These are phyloP conservation scores for Gymnopithys bicolor DNA, from an alignment of 2,797 vertebrate genomes.

Conservation along the genomic window DNA sequence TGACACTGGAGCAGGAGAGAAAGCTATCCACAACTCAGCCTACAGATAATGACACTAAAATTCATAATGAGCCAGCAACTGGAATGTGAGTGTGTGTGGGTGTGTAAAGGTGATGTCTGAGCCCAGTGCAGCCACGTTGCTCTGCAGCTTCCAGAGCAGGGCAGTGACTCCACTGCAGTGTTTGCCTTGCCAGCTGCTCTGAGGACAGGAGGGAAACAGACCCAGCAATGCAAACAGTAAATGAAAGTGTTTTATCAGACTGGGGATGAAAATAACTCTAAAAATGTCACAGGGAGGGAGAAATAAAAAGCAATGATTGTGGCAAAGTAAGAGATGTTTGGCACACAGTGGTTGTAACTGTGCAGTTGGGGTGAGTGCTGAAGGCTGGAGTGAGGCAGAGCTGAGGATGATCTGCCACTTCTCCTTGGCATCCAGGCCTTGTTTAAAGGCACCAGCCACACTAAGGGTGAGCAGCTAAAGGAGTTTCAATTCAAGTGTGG, in stretches of 20 bases:
- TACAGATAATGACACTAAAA: not conserved
- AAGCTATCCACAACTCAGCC: not conserved
- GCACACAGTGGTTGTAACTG: rapidly evolving
- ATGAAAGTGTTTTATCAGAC: not conserved
- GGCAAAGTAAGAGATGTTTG: not conserved
- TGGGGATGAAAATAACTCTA: not conserved
- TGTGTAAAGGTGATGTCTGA: not conserved
- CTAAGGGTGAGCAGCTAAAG: not conserved
- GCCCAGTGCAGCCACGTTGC: rapidly evolving
- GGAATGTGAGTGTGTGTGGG: not conserved
- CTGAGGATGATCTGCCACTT: not conserved
- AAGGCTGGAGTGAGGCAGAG: not conserved
- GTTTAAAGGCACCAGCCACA: not conserved
- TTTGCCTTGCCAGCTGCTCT: not conserved
- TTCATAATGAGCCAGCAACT: not conserved
- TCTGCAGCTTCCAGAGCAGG: not conserved
- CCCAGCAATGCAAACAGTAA: not conserved
- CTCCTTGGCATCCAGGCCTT: rapidly evolving
- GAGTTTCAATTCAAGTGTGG: rapidly evolving
- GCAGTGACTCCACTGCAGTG: not conserved
- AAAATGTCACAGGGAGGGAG: not conserved
- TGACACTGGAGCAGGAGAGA: not conserved
- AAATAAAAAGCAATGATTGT: not conserved
- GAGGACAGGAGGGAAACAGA: not conserved
- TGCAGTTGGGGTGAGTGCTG: not conserved